These are phyloP conservation scores for Tetrao urogallus DNA, from an alignment of 2,113 vertebrate species.

Conservation along the genomic window DNA sequence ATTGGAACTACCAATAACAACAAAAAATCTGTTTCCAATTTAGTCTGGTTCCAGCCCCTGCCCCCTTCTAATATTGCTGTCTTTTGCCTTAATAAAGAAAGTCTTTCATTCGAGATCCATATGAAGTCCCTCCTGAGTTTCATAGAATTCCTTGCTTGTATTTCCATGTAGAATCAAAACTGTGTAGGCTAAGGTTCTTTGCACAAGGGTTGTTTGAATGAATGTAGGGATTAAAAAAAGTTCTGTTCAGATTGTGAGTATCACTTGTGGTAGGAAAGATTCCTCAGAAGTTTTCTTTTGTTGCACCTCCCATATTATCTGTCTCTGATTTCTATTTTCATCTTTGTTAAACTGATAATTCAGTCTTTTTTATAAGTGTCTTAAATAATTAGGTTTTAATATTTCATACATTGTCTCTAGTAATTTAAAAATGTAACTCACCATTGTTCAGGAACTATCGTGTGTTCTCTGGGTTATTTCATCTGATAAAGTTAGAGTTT, in stretches of 20 bases:
- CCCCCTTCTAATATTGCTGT: background rate
- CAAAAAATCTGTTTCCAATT: background rate
- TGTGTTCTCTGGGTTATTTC: background rate
- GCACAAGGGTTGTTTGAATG: background rate
- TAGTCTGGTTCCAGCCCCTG: background rate
- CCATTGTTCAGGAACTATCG: background rate
- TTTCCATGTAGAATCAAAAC: constrained; percentile 1
- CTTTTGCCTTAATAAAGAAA: background rate
- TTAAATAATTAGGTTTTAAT: background rate
- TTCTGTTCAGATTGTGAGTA: background rate
- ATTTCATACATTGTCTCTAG: background rate
- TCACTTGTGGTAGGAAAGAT: background rate
- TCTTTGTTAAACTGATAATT: background rate
- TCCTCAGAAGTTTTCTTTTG: background rate
- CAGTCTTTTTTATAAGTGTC: background rate
- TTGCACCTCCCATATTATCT: background rate
- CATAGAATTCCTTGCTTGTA: background rate
- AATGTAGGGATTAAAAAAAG: background rate
- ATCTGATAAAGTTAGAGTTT: background rate
- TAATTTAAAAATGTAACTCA: background rate
- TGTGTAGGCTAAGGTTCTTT: background rate
- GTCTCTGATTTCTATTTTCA: background rate
- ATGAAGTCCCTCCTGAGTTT: background rate
- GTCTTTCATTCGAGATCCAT: background rate
- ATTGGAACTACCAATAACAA: background rate